Conservation (phyloP, 2,888 invertebrate species). For the Pyrgus malvae region DNA sequence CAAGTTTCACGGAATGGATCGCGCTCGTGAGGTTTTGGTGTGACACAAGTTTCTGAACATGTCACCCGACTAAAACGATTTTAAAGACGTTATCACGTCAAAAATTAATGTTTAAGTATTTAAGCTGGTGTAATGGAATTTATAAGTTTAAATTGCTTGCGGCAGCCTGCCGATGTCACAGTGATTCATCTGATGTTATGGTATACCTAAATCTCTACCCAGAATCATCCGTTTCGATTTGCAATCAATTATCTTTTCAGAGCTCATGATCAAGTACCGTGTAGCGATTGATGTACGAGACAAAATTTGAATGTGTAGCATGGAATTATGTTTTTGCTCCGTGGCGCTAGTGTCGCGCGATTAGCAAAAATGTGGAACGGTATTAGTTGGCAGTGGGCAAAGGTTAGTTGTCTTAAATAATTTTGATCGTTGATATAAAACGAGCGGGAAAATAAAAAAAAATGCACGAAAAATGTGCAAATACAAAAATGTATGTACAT, state of each 20-base stretch:
- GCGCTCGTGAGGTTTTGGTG: too few relatives aligned
- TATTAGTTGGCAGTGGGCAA: conserved; percentile 15
- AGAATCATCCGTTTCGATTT: conserved; percentile 20
- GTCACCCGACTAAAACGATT: too few relatives aligned
- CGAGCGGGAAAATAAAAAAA: too few relatives aligned
- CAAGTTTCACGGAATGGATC: too few relatives aligned
- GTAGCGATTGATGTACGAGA: conserved; percentile 23
- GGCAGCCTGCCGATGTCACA: conserved; percentile 17
- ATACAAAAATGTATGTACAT: too few relatives aligned
- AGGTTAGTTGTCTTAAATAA: conserved; percentile 14
- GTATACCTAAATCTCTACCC: conserved; percentile 14
- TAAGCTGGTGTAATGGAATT: not conserved
- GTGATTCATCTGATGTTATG: not conserved
- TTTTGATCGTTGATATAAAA: too few relatives aligned
- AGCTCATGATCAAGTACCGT: conserved; percentile 21
- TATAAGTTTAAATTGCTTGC: not conserved
- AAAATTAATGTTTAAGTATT: too few relatives aligned
- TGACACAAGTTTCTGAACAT: too few relatives aligned
- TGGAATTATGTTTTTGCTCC: conserved; percentile 15
- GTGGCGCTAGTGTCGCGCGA: conserved; percentile 15
- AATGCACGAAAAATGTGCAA: too few relatives aligned
- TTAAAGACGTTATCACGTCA: too few relatives aligned
- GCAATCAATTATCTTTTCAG: conserved; percentile 27
- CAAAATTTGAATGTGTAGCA: conserved; percentile 17
- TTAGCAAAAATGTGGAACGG: conserved; percentile 14